Conservation (phyloP, 2,797 vertebrate genomes). For the Fistularia commersonii region DNA sequence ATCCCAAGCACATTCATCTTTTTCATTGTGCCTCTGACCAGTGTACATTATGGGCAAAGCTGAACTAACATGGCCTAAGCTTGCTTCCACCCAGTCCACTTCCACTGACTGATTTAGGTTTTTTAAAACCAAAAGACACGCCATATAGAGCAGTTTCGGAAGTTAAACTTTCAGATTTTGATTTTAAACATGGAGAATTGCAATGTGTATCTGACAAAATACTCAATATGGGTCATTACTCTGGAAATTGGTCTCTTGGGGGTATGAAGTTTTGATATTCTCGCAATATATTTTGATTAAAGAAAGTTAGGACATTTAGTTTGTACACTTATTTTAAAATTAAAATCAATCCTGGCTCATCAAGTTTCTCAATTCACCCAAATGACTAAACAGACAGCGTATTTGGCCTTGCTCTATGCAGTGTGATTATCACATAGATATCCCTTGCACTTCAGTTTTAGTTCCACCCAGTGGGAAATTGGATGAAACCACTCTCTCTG, state of each 20-base stretch:
- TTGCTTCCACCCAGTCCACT: conserved; percentile 34
- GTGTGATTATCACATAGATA: conserved; percentile 6
- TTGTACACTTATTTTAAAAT: too few relatives aligned
- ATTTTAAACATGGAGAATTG: conserved; percentile 5
- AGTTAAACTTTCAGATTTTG: background rate
- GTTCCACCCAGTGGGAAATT: conserved; percentile 21
- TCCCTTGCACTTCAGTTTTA: conserved; percentile 26
- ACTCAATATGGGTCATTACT: conserved; percentile 1
- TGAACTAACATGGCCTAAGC: conserved; percentile 49
- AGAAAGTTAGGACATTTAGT: too few relatives aligned
- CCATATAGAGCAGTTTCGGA: background rate
- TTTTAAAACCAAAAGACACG: conserved; percentile 13
- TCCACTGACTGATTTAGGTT: conserved; percentile 51
- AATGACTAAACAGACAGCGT: conserved; percentile 1
- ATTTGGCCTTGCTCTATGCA: background rate
- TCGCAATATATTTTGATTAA: too few relatives aligned
- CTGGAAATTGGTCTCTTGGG: conserved; percentile 1
- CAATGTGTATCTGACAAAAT: background rate
- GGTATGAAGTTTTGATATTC: too few relatives aligned
- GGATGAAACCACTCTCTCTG: conserved; percentile 35
- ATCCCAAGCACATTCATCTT: conserved; percentile 62
- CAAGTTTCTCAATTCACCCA: too few relatives aligned
- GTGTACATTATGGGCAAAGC: conserved; percentile 41
- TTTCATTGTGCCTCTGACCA: conserved; percentile 53
- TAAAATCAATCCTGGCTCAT: too few relatives aligned